These are phyloP conservation scores for Macrochelys suwanniensis DNA, from an alignment of 2,797 vertebrate genomes.

Conservation along the genomic window DNA sequence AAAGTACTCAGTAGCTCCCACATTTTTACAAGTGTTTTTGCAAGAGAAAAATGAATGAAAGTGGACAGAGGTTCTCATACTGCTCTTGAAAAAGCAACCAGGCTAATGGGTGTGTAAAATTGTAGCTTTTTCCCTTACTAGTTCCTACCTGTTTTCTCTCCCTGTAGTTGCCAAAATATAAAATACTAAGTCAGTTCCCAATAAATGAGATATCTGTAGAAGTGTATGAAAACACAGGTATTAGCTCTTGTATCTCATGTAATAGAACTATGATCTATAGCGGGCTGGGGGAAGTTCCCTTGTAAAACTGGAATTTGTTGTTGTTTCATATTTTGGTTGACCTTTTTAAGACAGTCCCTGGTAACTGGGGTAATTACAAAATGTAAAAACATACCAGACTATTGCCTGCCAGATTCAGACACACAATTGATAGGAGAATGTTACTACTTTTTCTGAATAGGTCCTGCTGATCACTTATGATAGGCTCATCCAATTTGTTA, in stretches of 20 bases:
- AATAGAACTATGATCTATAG: neutral
- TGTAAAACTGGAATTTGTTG: neutral
- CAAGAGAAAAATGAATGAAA: neutral
- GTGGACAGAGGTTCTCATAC: no score
- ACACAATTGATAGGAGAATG: slow-evolving; percentile 12
- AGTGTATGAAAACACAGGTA: neutral
- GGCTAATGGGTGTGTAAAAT: neutral
- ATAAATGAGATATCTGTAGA: neutral
- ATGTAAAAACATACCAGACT: slow-evolving; percentile 1
- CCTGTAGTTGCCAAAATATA: neutral
- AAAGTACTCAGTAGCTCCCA: neutral
- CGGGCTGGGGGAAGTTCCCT: neutral
- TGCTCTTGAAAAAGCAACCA: neutral
- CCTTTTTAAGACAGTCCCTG: neutral
- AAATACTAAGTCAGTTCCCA: neutral
- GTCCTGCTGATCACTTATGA: neutral
- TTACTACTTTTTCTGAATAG: slow-evolving; percentile 27
- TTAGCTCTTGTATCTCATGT: neutral
- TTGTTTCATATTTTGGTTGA: slow-evolving; percentile 1
- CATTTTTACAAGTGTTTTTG: neutral
- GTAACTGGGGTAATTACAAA: neutral
- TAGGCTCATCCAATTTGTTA: neutral
- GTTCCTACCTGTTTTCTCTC: neutral
- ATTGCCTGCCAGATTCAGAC: neutral
- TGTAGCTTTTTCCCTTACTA: neutral